A percentile compares a stretch with the other conserved stretches of the same genome.
Evolutionary conservation across 2,797 vertebrate genomes (phyloP).

Genomic region (Gambusia yucatana): DNA sequence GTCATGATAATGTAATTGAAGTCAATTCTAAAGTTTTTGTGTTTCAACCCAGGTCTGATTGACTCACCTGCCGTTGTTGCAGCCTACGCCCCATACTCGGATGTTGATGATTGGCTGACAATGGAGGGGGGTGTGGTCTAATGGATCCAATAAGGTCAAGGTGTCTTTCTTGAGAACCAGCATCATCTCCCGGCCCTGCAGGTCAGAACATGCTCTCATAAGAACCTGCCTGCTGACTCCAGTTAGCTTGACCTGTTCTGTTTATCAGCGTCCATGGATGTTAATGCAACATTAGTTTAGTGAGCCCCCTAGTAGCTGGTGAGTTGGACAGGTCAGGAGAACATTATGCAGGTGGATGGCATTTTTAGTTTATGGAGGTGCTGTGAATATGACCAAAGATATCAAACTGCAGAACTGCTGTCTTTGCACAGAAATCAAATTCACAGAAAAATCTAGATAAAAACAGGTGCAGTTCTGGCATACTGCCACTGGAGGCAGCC

Average conservation of each 20-base stretch:
- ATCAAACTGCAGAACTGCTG: background rate
- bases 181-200: slow-evolving; percentile 92
- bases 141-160: slow-evolving; percentile 90
- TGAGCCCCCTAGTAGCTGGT: background rate
- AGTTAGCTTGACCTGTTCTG: background rate
- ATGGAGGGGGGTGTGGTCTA: slow-evolving; percentile 91
- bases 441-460: background rate
- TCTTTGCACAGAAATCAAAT: background rate
- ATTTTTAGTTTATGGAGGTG: background rate
- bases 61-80: slow-evolving; percentile 93
- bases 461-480: background rate
- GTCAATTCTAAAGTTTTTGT: background rate
- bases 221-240: background rate
- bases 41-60: background rate
- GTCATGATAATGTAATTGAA: background rate
- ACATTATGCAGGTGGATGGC: background rate
- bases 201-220: background rate
- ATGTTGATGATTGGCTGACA: slow-evolving; percentile 94
- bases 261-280: background rate
- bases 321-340: background rate
- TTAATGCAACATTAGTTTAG: background rate
- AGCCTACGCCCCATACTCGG: slow-evolving; percentile 96
- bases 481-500: background rate
- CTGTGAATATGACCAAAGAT: background rate
- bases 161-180: slow-evolving; percentile 96